These are phyloP conservation scores for Ibidorhyncha struthersii DNA, from an alignment of 2,113 vertebrate genomes.

Conservation along the genomic window DNA sequence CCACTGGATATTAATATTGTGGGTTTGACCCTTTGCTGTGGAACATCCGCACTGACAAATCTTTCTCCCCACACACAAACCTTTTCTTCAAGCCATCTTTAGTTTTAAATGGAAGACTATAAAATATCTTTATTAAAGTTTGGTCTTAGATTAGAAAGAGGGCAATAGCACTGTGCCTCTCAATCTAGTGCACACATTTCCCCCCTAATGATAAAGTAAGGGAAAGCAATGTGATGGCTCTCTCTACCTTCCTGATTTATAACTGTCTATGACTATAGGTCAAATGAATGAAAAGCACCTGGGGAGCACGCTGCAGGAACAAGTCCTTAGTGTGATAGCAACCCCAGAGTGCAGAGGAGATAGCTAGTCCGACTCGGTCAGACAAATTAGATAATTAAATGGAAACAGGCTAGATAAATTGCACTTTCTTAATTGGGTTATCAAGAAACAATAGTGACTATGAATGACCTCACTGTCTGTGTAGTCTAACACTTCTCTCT, in stretches of 20 bases:
- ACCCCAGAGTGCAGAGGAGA: background rate
- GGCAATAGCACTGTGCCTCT: background rate
- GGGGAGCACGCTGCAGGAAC: slow-evolving; percentile 30
- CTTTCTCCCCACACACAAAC: background rate
- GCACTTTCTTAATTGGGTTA: slow-evolving; percentile 76
- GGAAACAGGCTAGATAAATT: slow-evolving; percentile 74
- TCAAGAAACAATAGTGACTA: slow-evolving; percentile 69
- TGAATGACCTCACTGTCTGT: slow-evolving; percentile 75
- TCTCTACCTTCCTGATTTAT: slow-evolving; percentile 33
- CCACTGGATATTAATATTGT: fast-evolving
- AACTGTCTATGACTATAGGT: slow-evolving; percentile 21
- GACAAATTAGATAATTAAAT: slow-evolving; percentile 78
- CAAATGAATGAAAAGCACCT: slow-evolving; percentile 62
- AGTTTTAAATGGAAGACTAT: background rate
- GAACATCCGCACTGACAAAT: background rate
- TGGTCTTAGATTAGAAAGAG: background rate
- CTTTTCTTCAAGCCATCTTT: background rate
- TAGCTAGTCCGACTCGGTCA: slow-evolving; percentile 24
- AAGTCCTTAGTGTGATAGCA: background rate
- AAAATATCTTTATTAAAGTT: background rate
- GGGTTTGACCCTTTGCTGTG: background rate
- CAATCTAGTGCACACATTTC: background rate
- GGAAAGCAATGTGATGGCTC: background rate
- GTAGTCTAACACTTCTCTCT: slow-evolving; percentile 54
- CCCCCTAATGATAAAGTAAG: background rate